phyloP scores from a whole-genome alignment of 2,888 invertebrate species.

The Lithophane leautieri region DNA sequence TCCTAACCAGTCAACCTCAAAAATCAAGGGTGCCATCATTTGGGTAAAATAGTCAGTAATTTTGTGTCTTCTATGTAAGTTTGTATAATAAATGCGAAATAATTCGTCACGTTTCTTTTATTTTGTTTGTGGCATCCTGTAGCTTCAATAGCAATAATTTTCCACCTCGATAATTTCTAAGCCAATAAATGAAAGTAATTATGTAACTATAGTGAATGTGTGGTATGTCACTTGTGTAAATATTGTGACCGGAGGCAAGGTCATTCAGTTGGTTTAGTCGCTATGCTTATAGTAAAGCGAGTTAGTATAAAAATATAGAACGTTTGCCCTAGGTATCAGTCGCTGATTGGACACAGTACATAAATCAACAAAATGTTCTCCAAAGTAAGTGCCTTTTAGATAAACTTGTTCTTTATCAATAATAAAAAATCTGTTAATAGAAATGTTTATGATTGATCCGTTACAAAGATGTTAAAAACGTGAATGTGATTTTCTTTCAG shows the following conservation, averaged over 20 bases:
- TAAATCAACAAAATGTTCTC: slow-evolving; percentile 78
- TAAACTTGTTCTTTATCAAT: background rate
- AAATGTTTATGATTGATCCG: background rate
- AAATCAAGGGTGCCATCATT: background rate
- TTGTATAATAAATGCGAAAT: slow-evolving; percentile 11
- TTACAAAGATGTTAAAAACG: background rate
- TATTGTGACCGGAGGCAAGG: slow-evolving; percentile 74
- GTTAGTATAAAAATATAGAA: slow-evolving; percentile 70
- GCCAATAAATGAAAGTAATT: slow-evolving; percentile 38
- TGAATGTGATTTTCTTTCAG: slow-evolving; percentile 65
- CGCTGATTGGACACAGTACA: slow-evolving; percentile 68
- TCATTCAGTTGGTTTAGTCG: slow-evolving; percentile 62
- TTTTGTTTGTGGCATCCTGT: background rate
- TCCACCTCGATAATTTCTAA: background rate
- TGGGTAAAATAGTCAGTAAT: background rate
- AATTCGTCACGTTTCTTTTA: background rate
- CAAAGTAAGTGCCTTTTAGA: slow-evolving; percentile 75
- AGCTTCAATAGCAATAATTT: background rate
- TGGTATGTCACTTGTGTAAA: slow-evolving; percentile 33
- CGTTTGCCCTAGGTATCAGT: slow-evolving; percentile 64
- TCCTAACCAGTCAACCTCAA: background rate
- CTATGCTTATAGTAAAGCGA: slow-evolving; percentile 57
- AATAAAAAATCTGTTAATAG: background rate
- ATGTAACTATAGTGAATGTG: slow-evolving; percentile 19
- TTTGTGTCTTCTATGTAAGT: background rate